These are phyloP conservation scores for Petrophora chlorosata DNA, from an alignment of 2,888 invertebrate species.

Conservation along the genomic window DNA sequence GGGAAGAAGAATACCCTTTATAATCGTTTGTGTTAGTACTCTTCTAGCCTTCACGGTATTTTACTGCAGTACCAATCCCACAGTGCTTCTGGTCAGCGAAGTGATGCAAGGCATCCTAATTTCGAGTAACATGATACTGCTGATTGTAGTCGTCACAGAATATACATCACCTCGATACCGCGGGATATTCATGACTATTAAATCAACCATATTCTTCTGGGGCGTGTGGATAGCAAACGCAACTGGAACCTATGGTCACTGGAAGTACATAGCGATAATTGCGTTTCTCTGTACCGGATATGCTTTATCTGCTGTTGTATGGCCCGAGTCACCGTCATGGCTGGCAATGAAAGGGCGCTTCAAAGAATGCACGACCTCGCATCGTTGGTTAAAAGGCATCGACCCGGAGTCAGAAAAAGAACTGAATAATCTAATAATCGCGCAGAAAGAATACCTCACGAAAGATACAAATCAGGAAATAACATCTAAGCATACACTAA, in stretches of 20 bases:
- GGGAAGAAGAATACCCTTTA: slow-evolving; percentile 35
- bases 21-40: slow-evolving; percentile 31
- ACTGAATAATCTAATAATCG: slow-evolving; percentile 37
- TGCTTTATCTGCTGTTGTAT: slow-evolving; percentile 30
- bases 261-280: slow-evolving; percentile 41
- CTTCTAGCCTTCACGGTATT: slow-evolving; percentile 34
- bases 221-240: slow-evolving; percentile 46
- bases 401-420: slow-evolving; percentile 36
- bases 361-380: slow-evolving; percentile 38
- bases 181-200: slow-evolving; percentile 41
- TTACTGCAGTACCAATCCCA: slow-evolving; percentile 36
- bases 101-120: slow-evolving; percentile 32
- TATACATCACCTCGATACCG: slow-evolving; percentile 44
- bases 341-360: slow-evolving; percentile 43
- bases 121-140: slow-evolving; percentile 26
- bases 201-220: slow-evolving; percentile 41
- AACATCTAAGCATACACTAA: not conserved
- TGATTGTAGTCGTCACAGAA: slow-evolving; percentile 38
- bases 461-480: slow-evolving; percentile 11
- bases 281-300: slow-evolving; percentile 33
- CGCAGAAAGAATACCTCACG: slow-evolving; percentile 36
- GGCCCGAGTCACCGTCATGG: slow-evolving; percentile 44
- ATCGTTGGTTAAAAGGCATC: slow-evolving; percentile 44
- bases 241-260: slow-evolving; percentile 38
- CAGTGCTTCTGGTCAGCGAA: slow-evolving; percentile 44